Base-by-base conservation (phyloP, 2,113 vertebrate genomes). In the Epinephelus cyanopodus region DNA sequence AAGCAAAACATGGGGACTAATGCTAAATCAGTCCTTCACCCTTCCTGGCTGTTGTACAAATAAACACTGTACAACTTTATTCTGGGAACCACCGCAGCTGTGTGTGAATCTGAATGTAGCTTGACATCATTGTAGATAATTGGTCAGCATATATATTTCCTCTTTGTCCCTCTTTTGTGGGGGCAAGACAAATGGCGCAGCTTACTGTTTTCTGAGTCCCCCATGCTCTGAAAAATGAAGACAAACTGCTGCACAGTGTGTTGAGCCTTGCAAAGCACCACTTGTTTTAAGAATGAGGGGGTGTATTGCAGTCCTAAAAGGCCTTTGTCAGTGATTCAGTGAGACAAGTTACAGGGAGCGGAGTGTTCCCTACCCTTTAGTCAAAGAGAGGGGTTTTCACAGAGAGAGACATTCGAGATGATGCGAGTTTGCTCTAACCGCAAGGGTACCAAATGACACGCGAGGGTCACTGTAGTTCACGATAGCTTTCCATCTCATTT, bases 101-200 rank as follows among this genome's bases (percentile, higher is more conserved):
- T 83, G 67, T 75, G 29, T 83, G 74, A 86, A 88, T 87, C 61
- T 91, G 92, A 93, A 91, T 93, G 87, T 91, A 94, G 88, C 89
- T 67, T 77, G 57, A 72, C 62, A 65, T 88, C 45, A 56, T 82
- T 79, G 64, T 83, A 85, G 77, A 62, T 78, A 52, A 62, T 63
- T 69, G 79, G 68, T 61, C 70, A 57, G 62, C 27, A 42, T 64
- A 42, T 80, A 42, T 60, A 8, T 78, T 70, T 63, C 23, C 71
- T 66, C 60, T 85, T 79, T 81, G 57, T 86, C 67, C 86, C 64
- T 85, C 27, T 79, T 78, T 85, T 83, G 83, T 83, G 52, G 81
- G 69, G 57, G 71, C 72, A 68, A 77, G 52, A 67, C 62, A 82
- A 80, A 85, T 33, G 66, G 67, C 63, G 74, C 48, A 79, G 76